Evolutionary conservation across 2,113 vertebrate genomes (phyloP).

Genomic region (Epinephelus moara): DNA sequence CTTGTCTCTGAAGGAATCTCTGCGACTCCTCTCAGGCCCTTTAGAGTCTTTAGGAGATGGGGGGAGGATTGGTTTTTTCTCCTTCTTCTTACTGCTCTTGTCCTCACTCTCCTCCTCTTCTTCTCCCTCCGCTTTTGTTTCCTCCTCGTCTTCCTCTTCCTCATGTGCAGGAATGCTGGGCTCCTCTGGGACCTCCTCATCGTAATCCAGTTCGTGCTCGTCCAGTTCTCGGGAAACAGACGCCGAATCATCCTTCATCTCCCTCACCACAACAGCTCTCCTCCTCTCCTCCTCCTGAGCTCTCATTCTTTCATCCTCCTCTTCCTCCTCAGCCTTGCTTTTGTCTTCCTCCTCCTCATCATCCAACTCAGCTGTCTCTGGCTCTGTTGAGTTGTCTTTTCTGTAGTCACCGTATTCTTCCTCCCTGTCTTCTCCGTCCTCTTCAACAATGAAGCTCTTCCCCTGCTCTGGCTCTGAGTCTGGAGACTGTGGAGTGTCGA

Average conservation of each 20-base stretch:
- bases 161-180: constrained; percentile 78
- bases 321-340: constrained; percentile 52
- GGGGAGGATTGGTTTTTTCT: constrained; percentile 79
- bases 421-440: constrained; percentile 67
- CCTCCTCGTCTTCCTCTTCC: constrained; percentile 89
- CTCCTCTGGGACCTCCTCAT: constrained; percentile 97
- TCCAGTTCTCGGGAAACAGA: constrained; percentile 96
- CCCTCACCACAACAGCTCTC: constrained; percentile 79
- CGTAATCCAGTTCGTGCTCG: constrained; percentile 97
- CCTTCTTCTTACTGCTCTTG: constrained; percentile 76
- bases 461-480: constrained; percentile 87
- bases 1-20: constrained; percentile 90
- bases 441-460: constrained; percentile 59
- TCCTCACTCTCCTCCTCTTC: constrained; percentile 83
- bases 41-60: constrained; percentile 74
- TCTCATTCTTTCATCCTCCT: constrained; percentile 59
- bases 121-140: constrained; percentile 64
- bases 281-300: constrained; percentile 66
- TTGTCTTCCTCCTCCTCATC: constrained; percentile 64
- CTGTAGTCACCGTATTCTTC: constrained; percentile 52
- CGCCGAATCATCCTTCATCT: constrained; percentile 91
- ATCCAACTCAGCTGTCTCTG: constrained; percentile 32
- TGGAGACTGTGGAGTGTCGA: constrained; percentile 89
- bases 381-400: constrained; percentile 15
- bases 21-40: constrained; percentile 80